Percentiles rank a stretch among this genome's conserved stretches.
Evolutionary conservation across 2,797 vertebrate genomes (phyloP).

Genomic region (Pitangus sulphuratus): DNA sequence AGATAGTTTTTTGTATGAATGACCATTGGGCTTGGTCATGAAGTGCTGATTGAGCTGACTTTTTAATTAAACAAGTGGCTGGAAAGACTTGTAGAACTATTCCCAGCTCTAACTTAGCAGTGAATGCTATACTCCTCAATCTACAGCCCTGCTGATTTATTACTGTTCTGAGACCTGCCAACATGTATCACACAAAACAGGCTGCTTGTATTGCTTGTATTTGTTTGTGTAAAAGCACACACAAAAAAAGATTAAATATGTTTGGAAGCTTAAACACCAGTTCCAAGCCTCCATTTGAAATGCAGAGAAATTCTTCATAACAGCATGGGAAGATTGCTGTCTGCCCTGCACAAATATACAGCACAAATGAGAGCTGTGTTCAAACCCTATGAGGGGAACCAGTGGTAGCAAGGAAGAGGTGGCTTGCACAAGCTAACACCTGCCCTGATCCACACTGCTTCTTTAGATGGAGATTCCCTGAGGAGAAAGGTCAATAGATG

Average conservation of each 20-base stretch:
- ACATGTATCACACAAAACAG: neutral
- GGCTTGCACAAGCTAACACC: neutral
- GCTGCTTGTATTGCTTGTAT: neutral
- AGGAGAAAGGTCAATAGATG: neutral
- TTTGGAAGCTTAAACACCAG: neutral
- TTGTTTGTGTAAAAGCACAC: neutral
- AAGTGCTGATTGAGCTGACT: neutral
- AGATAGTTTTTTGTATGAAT: neutral
- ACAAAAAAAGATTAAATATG: neutral
- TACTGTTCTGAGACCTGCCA: neutral
- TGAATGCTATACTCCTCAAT: neutral
- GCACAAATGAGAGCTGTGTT: neutral
- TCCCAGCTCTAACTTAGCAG: neutral
- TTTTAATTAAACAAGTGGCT: neutral
- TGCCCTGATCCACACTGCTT: neutral
- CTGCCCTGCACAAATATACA: neutral
- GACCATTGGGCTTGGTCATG: neutral
- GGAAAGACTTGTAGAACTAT: neutral
- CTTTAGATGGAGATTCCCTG: neutral
- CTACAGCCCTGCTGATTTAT: neutral
- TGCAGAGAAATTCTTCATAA: neutral
- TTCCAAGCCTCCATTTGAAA: neutral
- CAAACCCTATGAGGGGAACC: neutral
- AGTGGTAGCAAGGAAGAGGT: neutral
- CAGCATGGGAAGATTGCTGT: neutral